phyloP scores from a whole-genome alignment of 37 sponge, comb jelly and placozoan species.

The Halichondria panicea region DNA sequence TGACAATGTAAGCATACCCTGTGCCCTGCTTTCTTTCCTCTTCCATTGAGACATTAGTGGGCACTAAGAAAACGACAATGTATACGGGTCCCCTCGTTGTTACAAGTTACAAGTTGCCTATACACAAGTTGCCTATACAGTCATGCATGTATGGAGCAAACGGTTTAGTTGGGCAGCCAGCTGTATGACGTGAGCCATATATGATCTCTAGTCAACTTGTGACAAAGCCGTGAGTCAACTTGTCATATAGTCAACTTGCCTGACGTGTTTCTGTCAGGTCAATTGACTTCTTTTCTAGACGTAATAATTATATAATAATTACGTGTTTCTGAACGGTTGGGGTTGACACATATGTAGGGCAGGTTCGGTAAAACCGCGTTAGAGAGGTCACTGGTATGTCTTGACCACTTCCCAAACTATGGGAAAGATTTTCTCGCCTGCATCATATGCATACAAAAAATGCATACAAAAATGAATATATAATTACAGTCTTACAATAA shows the following conservation, averaged over 20 bases:
- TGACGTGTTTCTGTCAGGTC: conserved; percentile 3
- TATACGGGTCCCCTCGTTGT: background rate
- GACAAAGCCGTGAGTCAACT: background rate
- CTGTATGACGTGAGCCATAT: conserved; percentile 16
- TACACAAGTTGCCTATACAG: conserved; percentile 19
- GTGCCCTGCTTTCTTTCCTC: conserved; percentile 4
- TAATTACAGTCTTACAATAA: too few species aligned
- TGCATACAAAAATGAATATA: background rate
- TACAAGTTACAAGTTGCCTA: background rate
- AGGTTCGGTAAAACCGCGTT: conserved; percentile 2
- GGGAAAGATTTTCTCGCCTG: background rate
- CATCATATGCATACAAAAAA: background rate
- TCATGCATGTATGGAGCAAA: too few species aligned
- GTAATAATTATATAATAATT: background rate
- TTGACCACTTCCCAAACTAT: conserved; percentile 6
- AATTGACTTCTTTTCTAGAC: conserved; percentile 11
- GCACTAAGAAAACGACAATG: background rate
- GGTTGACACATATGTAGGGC: conserved; percentile 16
- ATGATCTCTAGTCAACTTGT: conserved; percentile 32
- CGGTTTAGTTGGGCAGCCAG: conserved; percentile 30
- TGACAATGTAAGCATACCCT: background rate
- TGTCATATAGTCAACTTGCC: background rate
- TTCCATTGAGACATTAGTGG: background rate
- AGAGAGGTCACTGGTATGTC: conserved; percentile 2
- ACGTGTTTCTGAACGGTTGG: background rate